A percentile compares a stretch with the other conserved stretches of the same genome.
Evolutionary conservation across 2,888 invertebrate species (phyloP).

Genomic region (Lymantria monacha): DNA sequence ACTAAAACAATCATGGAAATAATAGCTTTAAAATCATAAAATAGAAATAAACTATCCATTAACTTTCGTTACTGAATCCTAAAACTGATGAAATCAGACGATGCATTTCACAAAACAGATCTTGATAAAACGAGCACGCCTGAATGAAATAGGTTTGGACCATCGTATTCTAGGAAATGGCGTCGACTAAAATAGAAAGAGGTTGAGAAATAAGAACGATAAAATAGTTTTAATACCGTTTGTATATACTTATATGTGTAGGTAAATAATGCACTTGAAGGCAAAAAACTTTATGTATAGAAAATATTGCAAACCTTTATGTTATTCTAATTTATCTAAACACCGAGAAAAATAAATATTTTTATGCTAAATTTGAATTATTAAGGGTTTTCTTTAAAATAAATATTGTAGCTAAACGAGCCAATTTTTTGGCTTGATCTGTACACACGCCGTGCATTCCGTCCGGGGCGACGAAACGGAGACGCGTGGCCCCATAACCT

Average conservation of each 20-base stretch:
- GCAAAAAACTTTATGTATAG: too few species aligned
- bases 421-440: too few species aligned
- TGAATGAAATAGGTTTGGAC: slow-evolving; percentile 17
- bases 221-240: slow-evolving; percentile 12
- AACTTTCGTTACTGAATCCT: neutral
- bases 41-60: neutral
- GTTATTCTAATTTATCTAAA: too few species aligned
- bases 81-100: slow-evolving; percentile 4
- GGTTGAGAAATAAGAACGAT: slow-evolving; percentile 21
- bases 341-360: too few species aligned
- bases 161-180: slow-evolving; percentile 13
- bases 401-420: too few species aligned
- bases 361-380: too few species aligned
- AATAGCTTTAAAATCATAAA: neutral
- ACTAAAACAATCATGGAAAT: neutral
- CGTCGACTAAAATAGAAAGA: slow-evolving; percentile 8
- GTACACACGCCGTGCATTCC: too few species aligned
- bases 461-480: too few species aligned
- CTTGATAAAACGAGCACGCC: slow-evolving; percentile 9
- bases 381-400: too few species aligned
- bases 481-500: too few species aligned
- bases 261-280: neutral
- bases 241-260: slow-evolving; percentile 4
- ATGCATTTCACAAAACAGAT: slow-evolving; percentile 8
- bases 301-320: too few species aligned